phyloP scores from a whole-genome alignment of 1,140 invertebrate species.

The Cydia amplana region DNA sequence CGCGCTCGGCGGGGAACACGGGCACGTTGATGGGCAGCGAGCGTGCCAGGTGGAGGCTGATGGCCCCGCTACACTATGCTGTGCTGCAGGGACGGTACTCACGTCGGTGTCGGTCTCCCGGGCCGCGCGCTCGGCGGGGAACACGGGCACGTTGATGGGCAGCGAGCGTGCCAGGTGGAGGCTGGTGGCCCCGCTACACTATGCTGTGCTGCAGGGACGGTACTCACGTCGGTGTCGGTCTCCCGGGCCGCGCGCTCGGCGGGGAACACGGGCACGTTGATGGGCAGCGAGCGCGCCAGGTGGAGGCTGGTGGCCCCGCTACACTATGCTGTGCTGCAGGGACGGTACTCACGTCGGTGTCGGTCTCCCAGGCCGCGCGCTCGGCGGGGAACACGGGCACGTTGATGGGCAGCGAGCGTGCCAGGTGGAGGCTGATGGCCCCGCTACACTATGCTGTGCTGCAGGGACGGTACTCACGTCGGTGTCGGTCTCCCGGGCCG shows the following conservation, averaged over 20 bases:
- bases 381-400: conserved; percentile 65
- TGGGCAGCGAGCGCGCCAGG: conserved; percentile 71
- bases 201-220: no score
- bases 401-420: conserved; percentile 71
- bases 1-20: conserved; percentile 59
- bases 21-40: conserved; percentile 74
- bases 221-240: conserved; percentile 51
- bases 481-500: conserved; percentile 61
- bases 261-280: conserved; percentile 69
- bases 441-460: no score
- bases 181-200: neutral
- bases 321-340: no score
- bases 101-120: conserved; percentile 61
- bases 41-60: conserved; percentile 56
- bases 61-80: no score
- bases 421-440: conserved; percentile 41
- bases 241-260: conserved; percentile 55
- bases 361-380: conserved; percentile 56
- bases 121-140: conserved; percentile 52
- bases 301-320: neutral
- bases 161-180: conserved; percentile 64
- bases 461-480: conserved; percentile 30
- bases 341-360: conserved; percentile 45
- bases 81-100: no score
- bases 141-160: conserved; percentile 70